Base-by-base conservation (phyloP, 2,113 vertebrate genomes). In the Syrrhaptes paradoxus region DNA sequence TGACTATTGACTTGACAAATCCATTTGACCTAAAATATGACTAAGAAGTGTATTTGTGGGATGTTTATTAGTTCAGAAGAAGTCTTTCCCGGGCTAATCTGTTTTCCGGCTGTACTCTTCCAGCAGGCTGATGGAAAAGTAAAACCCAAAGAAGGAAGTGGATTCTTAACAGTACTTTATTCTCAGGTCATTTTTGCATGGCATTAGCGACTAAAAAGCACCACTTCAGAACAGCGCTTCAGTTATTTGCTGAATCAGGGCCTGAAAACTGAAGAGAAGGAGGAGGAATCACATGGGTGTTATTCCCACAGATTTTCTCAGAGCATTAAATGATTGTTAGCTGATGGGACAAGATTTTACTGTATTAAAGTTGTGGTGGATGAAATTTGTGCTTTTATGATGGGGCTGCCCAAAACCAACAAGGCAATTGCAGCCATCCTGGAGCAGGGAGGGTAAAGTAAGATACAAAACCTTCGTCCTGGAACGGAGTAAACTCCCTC, bases 151-250 rank as follows among this genome's bases (percentile, higher is more conserved):
- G 92, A 96, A 92, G 92, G 92, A 95, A 95, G 90, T 0, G 6
- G 76, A 66, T 95, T 89, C 88, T 92, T 85, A 93, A 58, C 46
- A 87, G 91, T 0, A 49, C 93, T 96, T 91, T 87, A 70, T 87
- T 90, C 88, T 88, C 68, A 4, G 66, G 81, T 78, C 74, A 43
- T 65, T 96, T 91, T 59, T 78, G 82, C 91, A 82, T n/a, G 85
- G 88, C 85, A 95, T 96, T 95, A 95, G 88, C 85, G 63, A 62
- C 63, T 78, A 57, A 90, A 96, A 96, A 88, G 89, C 88, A 86
- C n/a, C 58, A 29, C 57, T 95, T 92, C 72, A 77, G 58, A 74
- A 20, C 2, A 7, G 89, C 85, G 48, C 85, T 93, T 61, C 16
- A 93, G 76, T 57, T 63, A 79, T 93, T 93, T 96, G 76, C 88